Percentiles rank a stretch among this genome's conserved stretches.
phyloP scores from a whole-genome alignment of 2,888 invertebrate species.

The Morpho helenor region DNA sequence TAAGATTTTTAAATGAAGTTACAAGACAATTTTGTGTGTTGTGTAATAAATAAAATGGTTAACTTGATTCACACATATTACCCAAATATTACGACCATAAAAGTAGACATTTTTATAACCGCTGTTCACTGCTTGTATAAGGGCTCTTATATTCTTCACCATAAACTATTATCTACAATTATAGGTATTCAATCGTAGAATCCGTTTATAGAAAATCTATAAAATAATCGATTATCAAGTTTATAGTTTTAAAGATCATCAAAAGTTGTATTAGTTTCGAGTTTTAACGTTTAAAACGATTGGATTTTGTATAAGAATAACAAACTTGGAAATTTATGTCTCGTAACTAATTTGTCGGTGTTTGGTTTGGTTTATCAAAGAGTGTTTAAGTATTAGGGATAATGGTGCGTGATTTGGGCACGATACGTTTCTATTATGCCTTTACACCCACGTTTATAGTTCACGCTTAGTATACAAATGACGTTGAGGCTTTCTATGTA shows the following conservation, averaged over 20 bases:
- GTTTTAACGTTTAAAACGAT: conserved; percentile 36
- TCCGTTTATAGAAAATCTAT: conserved; percentile 39
- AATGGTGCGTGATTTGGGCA: conserved; percentile 3
- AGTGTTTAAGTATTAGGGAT: conserved; percentile 10
- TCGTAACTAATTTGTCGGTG: conserved; percentile 30
- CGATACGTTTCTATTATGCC: no score
- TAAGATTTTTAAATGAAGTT: no score
- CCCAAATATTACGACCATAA: no score
- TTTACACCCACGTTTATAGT: no score
- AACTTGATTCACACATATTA: no score
- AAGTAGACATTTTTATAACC: no score
- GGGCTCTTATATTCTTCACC: conserved; percentile 24
- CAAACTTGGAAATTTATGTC: conserved; percentile 23
- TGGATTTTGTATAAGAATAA: conserved; percentile 28
- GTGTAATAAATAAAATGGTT: no score
- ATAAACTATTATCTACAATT: conserved; percentile 40
- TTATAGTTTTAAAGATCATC: conserved; percentile 30
- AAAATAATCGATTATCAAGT: conserved; percentile 42
- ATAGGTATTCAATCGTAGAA: conserved; percentile 32
- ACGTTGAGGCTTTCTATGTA: no score
- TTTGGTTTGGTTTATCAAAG: conserved; percentile 23
- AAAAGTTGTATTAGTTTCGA: conserved; percentile 37
- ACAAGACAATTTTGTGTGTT: no score
- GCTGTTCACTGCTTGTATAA: not conserved
- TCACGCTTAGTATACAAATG: no score